These are phyloP conservation scores for Epinephelus moara DNA, from an alignment of 2,113 vertebrate genomes.

Conservation along the genomic window DNA sequence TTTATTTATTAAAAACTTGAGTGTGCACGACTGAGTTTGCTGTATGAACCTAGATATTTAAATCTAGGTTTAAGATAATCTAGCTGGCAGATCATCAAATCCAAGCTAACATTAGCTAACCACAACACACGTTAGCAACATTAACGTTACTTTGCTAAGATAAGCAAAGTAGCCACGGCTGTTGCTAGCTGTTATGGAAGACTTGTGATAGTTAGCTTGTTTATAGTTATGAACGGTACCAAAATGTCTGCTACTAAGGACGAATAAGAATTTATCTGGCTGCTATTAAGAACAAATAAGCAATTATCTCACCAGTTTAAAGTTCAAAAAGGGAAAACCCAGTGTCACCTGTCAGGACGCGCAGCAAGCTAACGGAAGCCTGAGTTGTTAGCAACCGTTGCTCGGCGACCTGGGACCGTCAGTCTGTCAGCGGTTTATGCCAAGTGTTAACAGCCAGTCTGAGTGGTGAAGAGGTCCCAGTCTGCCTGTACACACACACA, in stretches of 20 bases:
- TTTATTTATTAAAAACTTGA: too few relatives aligned
- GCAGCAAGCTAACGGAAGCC: neutral
- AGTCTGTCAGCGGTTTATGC: too few relatives aligned
- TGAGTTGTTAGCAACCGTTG: conserved; percentile 87
- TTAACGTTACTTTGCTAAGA: neutral
- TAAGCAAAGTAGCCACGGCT: neutral
- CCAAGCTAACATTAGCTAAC: too few relatives aligned
- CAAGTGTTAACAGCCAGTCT: too few relatives aligned
- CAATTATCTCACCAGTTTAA: conserved; percentile 33
- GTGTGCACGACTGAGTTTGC: neutral
- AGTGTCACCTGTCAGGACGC: neutral
- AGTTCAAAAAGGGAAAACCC: neutral
- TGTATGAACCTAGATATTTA: neutral
- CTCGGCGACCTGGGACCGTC: conserved; percentile 1
- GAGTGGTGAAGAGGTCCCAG: too few relatives aligned
- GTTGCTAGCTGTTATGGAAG: neutral
- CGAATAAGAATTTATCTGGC: neutral
- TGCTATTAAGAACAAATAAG: neutral
- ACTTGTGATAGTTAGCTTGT: neutral
- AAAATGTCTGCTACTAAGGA: too few relatives aligned
- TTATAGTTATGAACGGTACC: neutral
- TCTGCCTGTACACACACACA: too few relatives aligned
- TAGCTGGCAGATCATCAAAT: neutral
- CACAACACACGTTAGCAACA: neutral
- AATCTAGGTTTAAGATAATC: neutral